Evolutionary conservation across 1,140 invertebrate species (phyloP).

Genomic region (Oedothorax gibbosus): DNA sequence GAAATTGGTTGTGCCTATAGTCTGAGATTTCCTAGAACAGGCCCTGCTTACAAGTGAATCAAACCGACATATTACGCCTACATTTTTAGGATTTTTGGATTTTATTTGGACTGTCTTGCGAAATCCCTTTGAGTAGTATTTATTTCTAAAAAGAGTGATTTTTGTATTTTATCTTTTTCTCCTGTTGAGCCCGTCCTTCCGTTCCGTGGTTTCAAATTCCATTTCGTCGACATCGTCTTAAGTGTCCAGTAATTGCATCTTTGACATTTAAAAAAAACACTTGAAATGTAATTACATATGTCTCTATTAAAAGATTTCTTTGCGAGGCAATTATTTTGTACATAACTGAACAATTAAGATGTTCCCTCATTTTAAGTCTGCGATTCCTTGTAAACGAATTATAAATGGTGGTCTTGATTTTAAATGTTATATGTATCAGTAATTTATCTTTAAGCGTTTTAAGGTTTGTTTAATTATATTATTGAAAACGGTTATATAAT

Average conservation of each 20-base stretch:
- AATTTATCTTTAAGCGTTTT: too few species aligned
- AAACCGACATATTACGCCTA: background rate
- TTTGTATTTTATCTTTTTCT: background rate
- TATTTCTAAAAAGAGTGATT: conserved; percentile 20
- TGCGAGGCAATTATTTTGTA: conserved; percentile 1
- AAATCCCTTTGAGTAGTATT: conserved; percentile 28
- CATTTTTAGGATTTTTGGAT: conserved; percentile 45
- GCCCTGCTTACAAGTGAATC: too few species aligned
- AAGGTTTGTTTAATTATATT: too few species aligned
- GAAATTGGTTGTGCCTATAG: too few species aligned
- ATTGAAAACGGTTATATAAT: too few species aligned
- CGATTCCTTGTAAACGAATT: too few species aligned
- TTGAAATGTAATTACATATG: background rate
- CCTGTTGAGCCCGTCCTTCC: too few species aligned
- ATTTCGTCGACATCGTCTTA: background rate
- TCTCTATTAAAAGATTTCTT: conserved; percentile 7
- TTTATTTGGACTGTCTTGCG: conserved; percentile 7
- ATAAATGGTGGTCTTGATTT: too few species aligned
- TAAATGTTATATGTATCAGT: too few species aligned
- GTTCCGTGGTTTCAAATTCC: background rate
- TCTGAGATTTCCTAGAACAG: too few species aligned
- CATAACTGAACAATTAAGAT: background rate
- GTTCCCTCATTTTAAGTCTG: too few species aligned
- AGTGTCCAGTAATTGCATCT: conserved; percentile 25
- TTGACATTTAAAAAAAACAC: background rate